Base-by-base conservation (phyloP, 1,140 invertebrate species). In the Micrasema minimum region DNA sequence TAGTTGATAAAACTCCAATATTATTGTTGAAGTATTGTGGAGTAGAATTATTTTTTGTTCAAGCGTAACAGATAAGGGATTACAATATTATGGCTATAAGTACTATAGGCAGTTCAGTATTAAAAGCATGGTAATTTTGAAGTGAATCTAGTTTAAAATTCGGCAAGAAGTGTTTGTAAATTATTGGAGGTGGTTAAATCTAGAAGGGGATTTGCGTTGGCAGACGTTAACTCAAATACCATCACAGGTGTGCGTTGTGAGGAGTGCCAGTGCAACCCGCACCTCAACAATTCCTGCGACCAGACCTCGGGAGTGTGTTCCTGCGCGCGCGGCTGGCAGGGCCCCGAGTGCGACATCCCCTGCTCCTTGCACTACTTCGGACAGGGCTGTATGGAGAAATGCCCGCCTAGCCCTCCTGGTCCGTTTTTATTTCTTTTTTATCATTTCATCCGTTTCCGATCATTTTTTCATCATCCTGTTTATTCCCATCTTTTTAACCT, bases 251-350 rank as follows among this genome's bases (percentile, higher is more conserved):
- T 92, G 14, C 88, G 88, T 57, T 97, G 96, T 81, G 94, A 96
- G 76, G 82, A 87, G 57, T 97, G 96, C 80, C 88, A 91, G 76
- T 99, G 96, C 83, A 84, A 87, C 72, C 92, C 94, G 80, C 92
- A 93, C 79, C 93, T 92, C 65, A 68, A 68, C 45, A 64, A 57
- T 20, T 92, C 92, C n/a, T 98, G 96, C 82, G 90, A 96, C 80
- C 88, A 90, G 31, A 81, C 86, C 10, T 90, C 87, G 12, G 96
- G 95, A 23, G 85, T 83, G 69, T 98, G 96, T 79, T 86, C 91
- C 68, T 98, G 96, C 84, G 85, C 90, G 14, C 85, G 92, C 31
- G 96, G 96, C 50, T 95, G 92, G 90, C 88, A 89, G 75, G 96
- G 96, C 6, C 79, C 81, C 6, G 86, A 89, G 66, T 99, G 96